Base-by-base conservation (phyloP, 2,113 vertebrate species). In the Natator depressus region DNA sequence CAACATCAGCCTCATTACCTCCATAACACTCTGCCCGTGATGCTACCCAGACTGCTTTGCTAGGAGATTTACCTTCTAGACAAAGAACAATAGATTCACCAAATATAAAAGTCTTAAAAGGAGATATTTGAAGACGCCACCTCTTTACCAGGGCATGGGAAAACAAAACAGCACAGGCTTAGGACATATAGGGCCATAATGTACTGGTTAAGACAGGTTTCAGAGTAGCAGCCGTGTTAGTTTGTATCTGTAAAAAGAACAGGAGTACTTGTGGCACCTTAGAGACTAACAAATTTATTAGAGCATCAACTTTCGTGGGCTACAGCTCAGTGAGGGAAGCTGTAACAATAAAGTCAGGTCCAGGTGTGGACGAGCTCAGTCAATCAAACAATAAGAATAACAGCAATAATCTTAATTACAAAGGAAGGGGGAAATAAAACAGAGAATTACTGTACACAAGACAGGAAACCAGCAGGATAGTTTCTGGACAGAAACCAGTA, bases 401-500 rank as follows among this genome's bases (percentile, higher is more conserved):
- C 51, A 91, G 89, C 83, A 93, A 79, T 42, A 80, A 87, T 51
- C 0, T 1, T 54, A 87, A 72, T n/a, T 54, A 51, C 89, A 84
- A 93, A 93, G 47, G 93, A 94, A 93, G 25, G 0, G 4, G 31
- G 51, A 54, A 95, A 47, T 51, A 84, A 65, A 78, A 92, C 3
- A 88, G 62, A 92, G 83, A 89, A 84, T 19, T 55, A 84, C 72
- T 89, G 55, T 57, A 88, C 27, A 92, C 75, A 57, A 91, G 62
- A 76, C 35, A 47, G 19, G 46, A 91, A 89, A 65, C 80, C 93
- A 95, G 92, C 84, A 93, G 81, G 85, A 20, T 25, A 51, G 20
- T 87, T 97, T 94, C 91, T 96, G 93, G 94, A 95, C 38, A 89
- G 59, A 50, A 91, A 93, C 57, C 82, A 81, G 19, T 94, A 84